Conservation (phyloP, 2,113 vertebrate species). For the Hyla sarda region DNA sequence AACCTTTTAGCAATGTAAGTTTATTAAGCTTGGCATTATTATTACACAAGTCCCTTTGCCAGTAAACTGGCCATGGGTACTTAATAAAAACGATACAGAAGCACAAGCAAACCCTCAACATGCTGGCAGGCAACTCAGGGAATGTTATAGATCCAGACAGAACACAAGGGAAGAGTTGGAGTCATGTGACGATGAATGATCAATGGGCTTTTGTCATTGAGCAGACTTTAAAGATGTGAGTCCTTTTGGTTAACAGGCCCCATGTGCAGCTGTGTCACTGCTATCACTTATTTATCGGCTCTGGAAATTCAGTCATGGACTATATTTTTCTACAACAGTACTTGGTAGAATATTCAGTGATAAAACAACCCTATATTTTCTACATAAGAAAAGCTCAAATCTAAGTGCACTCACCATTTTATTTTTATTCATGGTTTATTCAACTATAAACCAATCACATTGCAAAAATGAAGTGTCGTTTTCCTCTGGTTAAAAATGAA, state of each 20-base stretch:
- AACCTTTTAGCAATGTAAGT: slow-evolving; percentile 16
- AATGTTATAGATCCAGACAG: slow-evolving; percentile 5
- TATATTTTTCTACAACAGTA: not conserved
- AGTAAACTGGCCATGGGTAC: slow-evolving; percentile 11
- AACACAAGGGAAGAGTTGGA: slow-evolving; percentile 2
- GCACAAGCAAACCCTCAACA: slow-evolving; percentile 17
- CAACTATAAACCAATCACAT: not conserved
- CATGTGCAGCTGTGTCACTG: not conserved
- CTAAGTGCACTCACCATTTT: not conserved
- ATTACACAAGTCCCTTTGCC: not conserved
- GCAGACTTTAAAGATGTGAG: slow-evolving; percentile 26
- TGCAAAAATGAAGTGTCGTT: not conserved
- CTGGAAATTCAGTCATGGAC: not conserved
- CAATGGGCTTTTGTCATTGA: not conserved
- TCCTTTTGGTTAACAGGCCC: slow-evolving; percentile 29
- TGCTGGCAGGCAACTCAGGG: not conserved
- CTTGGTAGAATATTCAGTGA: not conserved
- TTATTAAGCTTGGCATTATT: slow-evolving; percentile 12
- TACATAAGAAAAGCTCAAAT: not conserved
- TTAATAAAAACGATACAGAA: slow-evolving; percentile 1
- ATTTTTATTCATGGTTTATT: too few relatives aligned
- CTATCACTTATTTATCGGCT: slow-evolving; percentile 1
- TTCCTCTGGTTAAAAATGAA: not conserved
- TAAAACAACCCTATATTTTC: not conserved
- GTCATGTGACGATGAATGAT: slow-evolving; percentile 29